Evolutionary conservation across 1,140 invertebrate genomes (phyloP).

Genomic region (Dreissena rostriformis): DNA sequence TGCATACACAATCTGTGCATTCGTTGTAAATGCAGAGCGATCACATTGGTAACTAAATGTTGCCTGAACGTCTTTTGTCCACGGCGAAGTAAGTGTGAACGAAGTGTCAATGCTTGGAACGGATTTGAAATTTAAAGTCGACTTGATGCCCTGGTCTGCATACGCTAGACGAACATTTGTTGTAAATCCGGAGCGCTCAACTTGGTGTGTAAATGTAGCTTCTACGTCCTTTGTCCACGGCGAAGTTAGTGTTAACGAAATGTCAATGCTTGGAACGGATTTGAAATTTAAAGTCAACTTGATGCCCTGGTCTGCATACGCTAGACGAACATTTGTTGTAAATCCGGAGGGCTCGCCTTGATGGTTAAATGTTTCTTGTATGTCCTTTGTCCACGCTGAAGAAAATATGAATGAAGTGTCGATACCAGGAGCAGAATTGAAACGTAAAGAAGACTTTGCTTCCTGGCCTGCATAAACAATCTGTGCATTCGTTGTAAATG

Average conservation of each 20-base stretch:
- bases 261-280: neutral
- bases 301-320: too few species aligned
- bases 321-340: too few species aligned
- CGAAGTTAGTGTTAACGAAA: neutral
- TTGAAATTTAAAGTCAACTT: too few species aligned
- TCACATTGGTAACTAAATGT: too few species aligned
- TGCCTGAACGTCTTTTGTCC: neutral
- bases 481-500: too few species aligned
- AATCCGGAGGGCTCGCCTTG: too few species aligned
- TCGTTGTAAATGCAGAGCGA: slow-evolving; percentile 8
- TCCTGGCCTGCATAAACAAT: too few species aligned
- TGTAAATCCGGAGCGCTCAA: neutral
- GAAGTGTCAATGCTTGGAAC: slow-evolving; percentile 1
- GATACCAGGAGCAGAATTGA: too few species aligned
- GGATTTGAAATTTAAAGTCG: slow-evolving; percentile 1
- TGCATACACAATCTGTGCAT: neutral
- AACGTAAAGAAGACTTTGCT: too few species aligned
- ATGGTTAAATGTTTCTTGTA: too few species aligned
- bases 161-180: neutral
- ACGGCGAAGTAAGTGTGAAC: slow-evolving; percentile 7
- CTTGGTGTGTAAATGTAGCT: neutral
- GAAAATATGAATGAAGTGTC: too few species aligned
- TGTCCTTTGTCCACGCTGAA: too few species aligned
- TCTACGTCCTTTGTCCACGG: slow-evolving; percentile 5
- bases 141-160: neutral